These are phyloP conservation scores for Tuberolachnus salignus DNA, from an alignment of 2,888 invertebrate species.

Conservation along the genomic window DNA sequence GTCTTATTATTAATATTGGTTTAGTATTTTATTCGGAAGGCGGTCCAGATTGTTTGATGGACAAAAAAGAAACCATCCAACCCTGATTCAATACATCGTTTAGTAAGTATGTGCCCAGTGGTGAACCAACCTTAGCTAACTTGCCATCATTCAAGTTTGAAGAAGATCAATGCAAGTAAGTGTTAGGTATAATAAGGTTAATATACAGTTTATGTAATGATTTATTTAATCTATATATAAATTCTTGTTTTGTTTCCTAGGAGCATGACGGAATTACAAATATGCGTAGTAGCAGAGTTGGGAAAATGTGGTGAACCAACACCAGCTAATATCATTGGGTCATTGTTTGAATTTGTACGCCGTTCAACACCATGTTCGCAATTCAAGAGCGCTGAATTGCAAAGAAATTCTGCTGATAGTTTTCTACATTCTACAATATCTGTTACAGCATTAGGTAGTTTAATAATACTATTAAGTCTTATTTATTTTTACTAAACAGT, in stretches of 20 bases:
- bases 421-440: conserved; percentile 24
- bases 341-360: conserved; percentile 74
- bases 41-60: conserved; percentile 76
- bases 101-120: conserved; percentile 65
- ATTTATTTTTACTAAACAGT: conserved; percentile 14
- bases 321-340: conserved; percentile 79
- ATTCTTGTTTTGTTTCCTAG: conserved; percentile 60
- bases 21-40: conserved; percentile 80
- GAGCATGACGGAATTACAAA: conserved; percentile 67
- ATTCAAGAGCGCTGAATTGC: conserved; percentile 60
- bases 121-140: conserved; percentile 58
- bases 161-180: conserved; percentile 67
- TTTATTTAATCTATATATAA: background rate
- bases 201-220: background rate
- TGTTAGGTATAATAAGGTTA: conserved; percentile 58
- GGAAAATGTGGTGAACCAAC: conserved; percentile 76
- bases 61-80: conserved; percentile 69
- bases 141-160: conserved; percentile 67
- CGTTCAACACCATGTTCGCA: conserved; percentile 71
- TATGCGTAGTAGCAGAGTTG: conserved; percentile 69
- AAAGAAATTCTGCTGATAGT: background rate
- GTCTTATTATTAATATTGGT: conserved; percentile 59
- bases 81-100: conserved; percentile 72
- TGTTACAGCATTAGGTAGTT: conserved; percentile 9
- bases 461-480: conserved; percentile 31